Conservation (phyloP, 2,113 vertebrate genomes). For the Procavia capensis region DNA sequence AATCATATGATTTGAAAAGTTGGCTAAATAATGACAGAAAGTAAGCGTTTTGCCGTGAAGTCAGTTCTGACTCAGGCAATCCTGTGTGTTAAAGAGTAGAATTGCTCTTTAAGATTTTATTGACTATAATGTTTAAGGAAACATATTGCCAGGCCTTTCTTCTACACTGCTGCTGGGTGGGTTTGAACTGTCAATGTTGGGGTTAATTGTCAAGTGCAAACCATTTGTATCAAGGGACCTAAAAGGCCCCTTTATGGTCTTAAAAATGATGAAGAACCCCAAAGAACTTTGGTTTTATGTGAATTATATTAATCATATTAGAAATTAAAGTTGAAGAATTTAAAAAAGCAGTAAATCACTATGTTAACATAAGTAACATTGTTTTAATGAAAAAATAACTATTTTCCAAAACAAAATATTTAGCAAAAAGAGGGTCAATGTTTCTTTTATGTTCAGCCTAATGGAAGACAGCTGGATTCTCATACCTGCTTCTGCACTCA, state of each 20-base stretch:
- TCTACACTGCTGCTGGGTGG: background rate
- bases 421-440: slow-evolving; percentile 20
- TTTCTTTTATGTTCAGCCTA: background rate
- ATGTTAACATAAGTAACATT: slow-evolving; percentile 9
- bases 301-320: slow-evolving; percentile 18
- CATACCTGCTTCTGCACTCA: background rate
- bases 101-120: background rate
- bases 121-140: background rate
- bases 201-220: too few relatives aligned
- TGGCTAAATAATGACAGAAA: background rate
- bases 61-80: background rate
- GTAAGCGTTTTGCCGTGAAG: background rate
- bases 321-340: background rate
- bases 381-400: background rate
- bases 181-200: too few relatives aligned
- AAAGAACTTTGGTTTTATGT: background rate
- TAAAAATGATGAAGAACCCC: too few relatives aligned
- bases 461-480: slow-evolving; percentile 13
- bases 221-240: too few relatives aligned
- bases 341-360: background rate
- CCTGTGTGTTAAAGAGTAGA: background rate
- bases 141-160: background rate
- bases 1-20: too few relatives aligned
- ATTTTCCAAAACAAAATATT: slow-evolving; percentile 18
- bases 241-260: too few relatives aligned